A percentile compares a stretch with the other conserved stretches of the same genome.
Evolutionary conservation across 2,113 vertebrate genomes (phyloP).

Genomic region (Salvelinus fontinalis): DNA sequence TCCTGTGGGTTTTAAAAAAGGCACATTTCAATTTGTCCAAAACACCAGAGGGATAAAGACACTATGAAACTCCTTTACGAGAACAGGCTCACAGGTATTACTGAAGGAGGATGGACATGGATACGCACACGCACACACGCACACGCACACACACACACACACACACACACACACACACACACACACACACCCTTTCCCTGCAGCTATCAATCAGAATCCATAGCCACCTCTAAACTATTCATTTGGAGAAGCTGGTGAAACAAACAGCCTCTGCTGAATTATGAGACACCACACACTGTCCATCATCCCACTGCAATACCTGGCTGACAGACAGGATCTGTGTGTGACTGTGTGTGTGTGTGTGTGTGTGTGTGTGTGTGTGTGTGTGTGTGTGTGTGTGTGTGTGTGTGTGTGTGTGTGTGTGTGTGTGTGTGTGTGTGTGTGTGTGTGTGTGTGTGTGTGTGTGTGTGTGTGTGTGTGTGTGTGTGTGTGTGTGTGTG

Average conservation of each 20-base stretch:
- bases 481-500: too few species aligned
- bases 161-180: background rate
- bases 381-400: too few species aligned
- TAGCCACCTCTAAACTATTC: background rate
- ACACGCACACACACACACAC: conserved; percentile 1
- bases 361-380: too few species aligned
- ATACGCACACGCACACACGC: background rate
- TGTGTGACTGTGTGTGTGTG: too few species aligned
- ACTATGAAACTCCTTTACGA: conserved; percentile 69
- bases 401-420: too few species aligned
- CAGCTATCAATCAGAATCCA: background rate
- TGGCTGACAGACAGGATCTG: background rate
- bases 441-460: too few species aligned
- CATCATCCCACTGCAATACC: background rate
- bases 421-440: too few species aligned
- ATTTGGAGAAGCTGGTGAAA: conserved; percentile 5
- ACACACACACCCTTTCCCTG: conserved; percentile 1
- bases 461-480: too few species aligned
- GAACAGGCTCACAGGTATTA: conserved; percentile 61
- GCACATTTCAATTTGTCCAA: conserved; percentile 73
- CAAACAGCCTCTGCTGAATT: background rate
- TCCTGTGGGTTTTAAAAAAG: conserved; percentile 37
- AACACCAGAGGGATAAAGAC: conserved; percentile 58
- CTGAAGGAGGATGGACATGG: conserved; percentile 55
- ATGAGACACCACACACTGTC: background rate